A percentile compares a stretch with the other conserved stretches of the same genome.
Conservation (phyloP, 2,888 invertebrate genomes). For the Drosophila quasianomalipes region DNA sequence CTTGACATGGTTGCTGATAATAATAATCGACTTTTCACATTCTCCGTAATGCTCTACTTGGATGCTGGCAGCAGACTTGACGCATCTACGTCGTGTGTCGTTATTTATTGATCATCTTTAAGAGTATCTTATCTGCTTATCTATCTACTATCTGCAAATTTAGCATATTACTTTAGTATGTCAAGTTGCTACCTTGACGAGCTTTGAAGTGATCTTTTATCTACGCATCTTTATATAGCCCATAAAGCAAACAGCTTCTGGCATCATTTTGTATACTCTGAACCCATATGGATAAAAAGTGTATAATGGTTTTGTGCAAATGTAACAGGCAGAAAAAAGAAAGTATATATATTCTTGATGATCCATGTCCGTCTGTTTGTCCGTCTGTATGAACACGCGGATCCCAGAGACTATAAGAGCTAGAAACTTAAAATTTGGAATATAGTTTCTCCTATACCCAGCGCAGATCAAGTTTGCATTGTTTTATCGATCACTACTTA, state of each 20-base stretch:
- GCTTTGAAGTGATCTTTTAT: constrained; percentile 21
- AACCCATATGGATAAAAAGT: too few species aligned
- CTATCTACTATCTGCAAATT: background rate
- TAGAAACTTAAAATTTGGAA: too few species aligned
- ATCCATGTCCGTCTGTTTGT: too few species aligned
- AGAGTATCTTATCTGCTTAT: constrained; percentile 30
- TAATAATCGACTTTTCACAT: constrained; percentile 1
- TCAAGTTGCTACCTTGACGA: constrained; percentile 23
- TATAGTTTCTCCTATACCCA: too few species aligned
- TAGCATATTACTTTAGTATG: background rate
- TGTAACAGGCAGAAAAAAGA: too few species aligned
- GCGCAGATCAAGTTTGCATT: too few species aligned
- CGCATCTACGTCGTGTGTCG: constrained; percentile 4
- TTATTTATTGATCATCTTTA: constrained; percentile 45
- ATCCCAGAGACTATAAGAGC: too few species aligned
- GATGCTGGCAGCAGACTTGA: constrained; percentile 40
- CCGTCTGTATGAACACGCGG: too few species aligned
- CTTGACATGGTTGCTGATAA: constrained; percentile 43
- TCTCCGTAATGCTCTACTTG: constrained; percentile 1
- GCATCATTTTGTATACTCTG: too few species aligned
- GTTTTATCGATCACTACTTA: too few species aligned
- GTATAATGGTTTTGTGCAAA: too few species aligned
- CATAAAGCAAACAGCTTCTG: background rate
- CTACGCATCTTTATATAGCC: constrained; percentile 3
- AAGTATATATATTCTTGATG: too few species aligned